Conservation (phyloP, 2,113 vertebrate species). For the Cebus imitator region DNA sequence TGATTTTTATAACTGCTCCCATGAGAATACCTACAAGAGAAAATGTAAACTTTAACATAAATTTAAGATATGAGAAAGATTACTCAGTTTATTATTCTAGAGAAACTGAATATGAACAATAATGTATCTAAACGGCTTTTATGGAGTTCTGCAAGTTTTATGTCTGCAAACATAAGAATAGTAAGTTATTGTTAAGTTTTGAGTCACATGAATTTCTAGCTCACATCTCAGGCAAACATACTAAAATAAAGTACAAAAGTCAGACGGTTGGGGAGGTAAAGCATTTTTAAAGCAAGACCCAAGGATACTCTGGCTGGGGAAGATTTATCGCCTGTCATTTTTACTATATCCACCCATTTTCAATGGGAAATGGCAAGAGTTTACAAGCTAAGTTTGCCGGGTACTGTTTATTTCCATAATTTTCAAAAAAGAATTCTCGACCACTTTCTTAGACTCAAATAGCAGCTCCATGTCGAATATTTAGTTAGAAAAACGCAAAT, state of each 20-base stretch:
- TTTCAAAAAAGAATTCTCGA: background rate
- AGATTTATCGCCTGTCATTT: background rate
- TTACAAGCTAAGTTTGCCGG: background rate
- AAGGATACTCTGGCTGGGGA: background rate
- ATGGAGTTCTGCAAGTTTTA: background rate
- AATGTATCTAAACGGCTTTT: background rate
- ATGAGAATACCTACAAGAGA: slow-evolving; percentile 94
- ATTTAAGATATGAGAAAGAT: background rate
- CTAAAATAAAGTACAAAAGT: background rate
- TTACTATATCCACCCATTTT: background rate
- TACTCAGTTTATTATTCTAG: background rate
- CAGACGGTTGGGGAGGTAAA: background rate
- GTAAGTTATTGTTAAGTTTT: background rate
- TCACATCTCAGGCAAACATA: background rate
- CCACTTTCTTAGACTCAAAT: background rate
- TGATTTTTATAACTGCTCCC: slow-evolving; percentile 99
- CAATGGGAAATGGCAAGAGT: background rate
- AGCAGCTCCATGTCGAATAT: background rate
- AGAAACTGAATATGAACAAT: background rate
- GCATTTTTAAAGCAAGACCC: background rate
- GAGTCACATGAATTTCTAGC: background rate
- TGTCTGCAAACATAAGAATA: background rate
- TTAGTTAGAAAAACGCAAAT: background rate
- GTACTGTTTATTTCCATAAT: background rate
- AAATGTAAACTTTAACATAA: slow-evolving; percentile 35